Evolutionary conservation across 2,113 vertebrate species (phyloP).

Genomic region (Neofelis nebulosa): DNA sequence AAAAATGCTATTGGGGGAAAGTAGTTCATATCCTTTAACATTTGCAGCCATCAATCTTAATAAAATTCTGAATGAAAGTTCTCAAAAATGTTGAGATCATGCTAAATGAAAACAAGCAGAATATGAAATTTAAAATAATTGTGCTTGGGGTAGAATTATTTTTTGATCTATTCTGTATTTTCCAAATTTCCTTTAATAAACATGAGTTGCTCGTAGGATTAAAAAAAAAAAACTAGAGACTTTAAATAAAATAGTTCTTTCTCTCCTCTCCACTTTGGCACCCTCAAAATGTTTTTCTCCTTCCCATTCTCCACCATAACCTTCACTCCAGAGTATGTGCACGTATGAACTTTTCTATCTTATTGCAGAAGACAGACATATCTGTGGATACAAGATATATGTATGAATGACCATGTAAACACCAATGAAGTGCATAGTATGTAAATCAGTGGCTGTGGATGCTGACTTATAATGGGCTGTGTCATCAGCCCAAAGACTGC

Average conservation of each 20-base stretch:
- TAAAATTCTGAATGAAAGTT: neutral
- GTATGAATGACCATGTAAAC: neutral
- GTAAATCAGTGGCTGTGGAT: neutral
- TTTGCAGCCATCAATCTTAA: neutral
- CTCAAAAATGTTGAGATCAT: neutral
- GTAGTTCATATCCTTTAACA: neutral
- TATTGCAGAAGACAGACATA: neutral
- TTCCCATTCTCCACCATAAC: neutral
- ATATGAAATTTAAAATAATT: constrained; percentile 19
- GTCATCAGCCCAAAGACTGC: neutral
- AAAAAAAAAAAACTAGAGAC: neutral
- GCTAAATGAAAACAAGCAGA: neutral
- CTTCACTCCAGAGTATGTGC: neutral
- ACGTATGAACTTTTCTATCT: no score
- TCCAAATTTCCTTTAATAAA: constrained; percentile 2
- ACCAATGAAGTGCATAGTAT: neutral
- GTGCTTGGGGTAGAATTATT: neutral
- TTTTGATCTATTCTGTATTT: neutral
- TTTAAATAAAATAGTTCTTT: neutral
- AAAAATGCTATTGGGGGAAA: neutral
- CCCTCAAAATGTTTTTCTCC: neutral
- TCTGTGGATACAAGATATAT: no score
- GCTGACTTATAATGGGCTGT: neutral
- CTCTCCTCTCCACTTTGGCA: neutral
- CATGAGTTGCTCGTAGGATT: neutral